Conservation (phyloP, 2,113 vertebrate genomes). For the Barbus barbus region DNA sequence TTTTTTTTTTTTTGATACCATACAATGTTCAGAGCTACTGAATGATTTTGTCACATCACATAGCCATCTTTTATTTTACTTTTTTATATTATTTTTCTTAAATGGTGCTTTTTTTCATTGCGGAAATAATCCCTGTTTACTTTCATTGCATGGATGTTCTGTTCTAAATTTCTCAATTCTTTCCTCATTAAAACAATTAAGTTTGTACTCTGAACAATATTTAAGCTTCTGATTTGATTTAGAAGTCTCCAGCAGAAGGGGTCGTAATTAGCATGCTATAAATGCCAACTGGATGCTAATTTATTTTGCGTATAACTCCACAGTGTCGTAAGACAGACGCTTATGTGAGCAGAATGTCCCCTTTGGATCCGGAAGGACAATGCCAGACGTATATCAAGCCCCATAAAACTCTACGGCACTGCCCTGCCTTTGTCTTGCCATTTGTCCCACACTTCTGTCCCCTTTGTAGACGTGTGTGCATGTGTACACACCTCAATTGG, state of each 20-base stretch:
- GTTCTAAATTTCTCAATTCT: too few relatives aligned
- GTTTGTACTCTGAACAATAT: neutral
- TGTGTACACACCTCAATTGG: slow-evolving; percentile 55
- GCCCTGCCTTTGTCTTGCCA: slow-evolving; percentile 71
- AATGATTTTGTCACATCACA: neutral
- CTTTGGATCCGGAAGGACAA: slow-evolving; percentile 61
- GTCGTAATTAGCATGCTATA: slow-evolving; percentile 52
- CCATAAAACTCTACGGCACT: slow-evolving; percentile 66
- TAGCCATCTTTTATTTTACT: neutral
- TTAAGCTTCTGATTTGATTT: slow-evolving; percentile 27
- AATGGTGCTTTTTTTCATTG: neutral
- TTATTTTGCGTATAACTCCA: slow-evolving; percentile 66
- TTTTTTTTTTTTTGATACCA: too few relatives aligned
- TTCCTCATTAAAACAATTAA: neutral
- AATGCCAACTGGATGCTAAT: slow-evolving; percentile 68
- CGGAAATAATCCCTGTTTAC: neutral
- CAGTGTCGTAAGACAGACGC: slow-evolving; percentile 67
- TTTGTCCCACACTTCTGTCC: slow-evolving; percentile 67
- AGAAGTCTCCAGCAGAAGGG: slow-evolving; percentile 26
- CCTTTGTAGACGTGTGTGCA: slow-evolving; percentile 57
- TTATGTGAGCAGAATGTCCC: slow-evolving; percentile 64
- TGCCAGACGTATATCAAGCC: slow-evolving; percentile 56
- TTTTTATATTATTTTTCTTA: neutral
- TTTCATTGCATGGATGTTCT: neutral
- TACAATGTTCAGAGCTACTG: too few relatives aligned